Evolutionary conservation across 2,888 invertebrate genomes (phyloP).

Genomic region (Crepidodera aurea): DNA sequence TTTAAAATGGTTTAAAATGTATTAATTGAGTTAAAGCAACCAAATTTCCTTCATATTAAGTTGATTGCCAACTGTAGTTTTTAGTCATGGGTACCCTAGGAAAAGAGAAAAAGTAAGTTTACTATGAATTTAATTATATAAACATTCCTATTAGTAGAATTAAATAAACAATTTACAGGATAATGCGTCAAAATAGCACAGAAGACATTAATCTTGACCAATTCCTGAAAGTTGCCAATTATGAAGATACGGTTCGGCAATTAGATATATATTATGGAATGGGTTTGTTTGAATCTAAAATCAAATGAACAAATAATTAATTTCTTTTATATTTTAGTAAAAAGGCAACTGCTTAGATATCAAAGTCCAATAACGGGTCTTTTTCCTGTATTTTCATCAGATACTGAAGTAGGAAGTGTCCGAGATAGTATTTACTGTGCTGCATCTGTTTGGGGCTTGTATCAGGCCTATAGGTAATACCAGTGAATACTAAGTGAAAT

Average conservation of each 20-base stretch:
- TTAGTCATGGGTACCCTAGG: slow-evolving; percentile 5
- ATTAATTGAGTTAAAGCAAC: neutral
- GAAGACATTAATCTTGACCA: slow-evolving; percentile 78
- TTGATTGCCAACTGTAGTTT: neutral
- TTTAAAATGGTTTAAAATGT: neutral
- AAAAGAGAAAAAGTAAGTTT: slow-evolving; percentile 9
- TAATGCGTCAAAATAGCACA: slow-evolving; percentile 45
- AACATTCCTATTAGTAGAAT: neutral
- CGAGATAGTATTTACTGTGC: slow-evolving; percentile 98
- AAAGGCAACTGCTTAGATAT: slow-evolving; percentile 86
- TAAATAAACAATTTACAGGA: slow-evolving; percentile 12
- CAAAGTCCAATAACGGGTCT: slow-evolving; percentile 95
- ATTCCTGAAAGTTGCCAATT: slow-evolving; percentile 82
- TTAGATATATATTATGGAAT: slow-evolving; percentile 94
- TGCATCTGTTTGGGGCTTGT: slow-evolving; percentile 93
- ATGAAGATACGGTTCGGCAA: slow-evolving; percentile 89
- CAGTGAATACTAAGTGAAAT: slow-evolving; percentile 3
- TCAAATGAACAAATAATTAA: slow-evolving; percentile 1
- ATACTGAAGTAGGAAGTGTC: slow-evolving; percentile 84
- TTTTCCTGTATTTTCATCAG: slow-evolving; percentile 86
- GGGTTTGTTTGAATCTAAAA: slow-evolving; percentile 66
- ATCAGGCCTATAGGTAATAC: slow-evolving; percentile 94
- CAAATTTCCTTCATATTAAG: neutral
- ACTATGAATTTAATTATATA: neutral
- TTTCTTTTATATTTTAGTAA: slow-evolving; percentile 68